Percentiles rank a stretch among this genome's conserved stretches.
Conservation (phyloP, 2,888 invertebrate species). For the Habroteleia sp. region DNA sequence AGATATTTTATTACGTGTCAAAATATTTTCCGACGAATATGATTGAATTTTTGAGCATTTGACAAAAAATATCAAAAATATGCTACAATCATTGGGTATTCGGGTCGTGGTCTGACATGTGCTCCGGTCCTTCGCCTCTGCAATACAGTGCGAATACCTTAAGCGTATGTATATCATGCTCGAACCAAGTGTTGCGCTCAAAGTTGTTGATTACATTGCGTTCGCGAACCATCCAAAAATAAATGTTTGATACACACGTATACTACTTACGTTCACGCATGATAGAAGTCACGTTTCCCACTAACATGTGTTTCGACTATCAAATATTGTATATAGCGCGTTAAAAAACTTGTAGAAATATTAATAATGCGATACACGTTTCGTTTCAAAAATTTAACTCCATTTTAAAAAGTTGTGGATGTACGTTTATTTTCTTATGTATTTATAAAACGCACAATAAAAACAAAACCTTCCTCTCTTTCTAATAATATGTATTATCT, state of each 20-base stretch:
- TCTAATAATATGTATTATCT: too few species aligned
- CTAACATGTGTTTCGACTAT: slow-evolving; percentile 41
- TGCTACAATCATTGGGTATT: slow-evolving; percentile 23
- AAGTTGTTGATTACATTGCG: slow-evolving; percentile 45
- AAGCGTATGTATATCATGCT: not conserved
- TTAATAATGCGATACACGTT: slow-evolving; percentile 7
- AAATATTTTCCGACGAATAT: too few species aligned
- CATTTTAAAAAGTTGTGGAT: too few species aligned
- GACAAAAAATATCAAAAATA: slow-evolving; percentile 6
- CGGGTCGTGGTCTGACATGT: slow-evolving; percentile 23
- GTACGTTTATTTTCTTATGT: too few species aligned
- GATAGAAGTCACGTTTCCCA: slow-evolving; percentile 28
- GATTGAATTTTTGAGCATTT: too few species aligned
- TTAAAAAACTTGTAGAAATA: slow-evolving; percentile 27
- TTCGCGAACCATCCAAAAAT: slow-evolving; percentile 36
- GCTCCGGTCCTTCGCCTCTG: slow-evolving; percentile 15
- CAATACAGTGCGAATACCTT: slow-evolving; percentile 8
- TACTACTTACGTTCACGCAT: slow-evolving; percentile 15
- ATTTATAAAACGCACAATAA: too few species aligned
- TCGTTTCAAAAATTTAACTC: not conserved
- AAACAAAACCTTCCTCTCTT: too few species aligned
- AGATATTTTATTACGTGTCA: too few species aligned
- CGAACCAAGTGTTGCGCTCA: slow-evolving; percentile 9
- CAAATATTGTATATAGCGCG: slow-evolving; percentile 26
- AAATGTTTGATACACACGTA: slow-evolving; percentile 30